Conservation (phyloP, 92 coral and sea anemone species). For the Heteractis magnifica region DNA sequence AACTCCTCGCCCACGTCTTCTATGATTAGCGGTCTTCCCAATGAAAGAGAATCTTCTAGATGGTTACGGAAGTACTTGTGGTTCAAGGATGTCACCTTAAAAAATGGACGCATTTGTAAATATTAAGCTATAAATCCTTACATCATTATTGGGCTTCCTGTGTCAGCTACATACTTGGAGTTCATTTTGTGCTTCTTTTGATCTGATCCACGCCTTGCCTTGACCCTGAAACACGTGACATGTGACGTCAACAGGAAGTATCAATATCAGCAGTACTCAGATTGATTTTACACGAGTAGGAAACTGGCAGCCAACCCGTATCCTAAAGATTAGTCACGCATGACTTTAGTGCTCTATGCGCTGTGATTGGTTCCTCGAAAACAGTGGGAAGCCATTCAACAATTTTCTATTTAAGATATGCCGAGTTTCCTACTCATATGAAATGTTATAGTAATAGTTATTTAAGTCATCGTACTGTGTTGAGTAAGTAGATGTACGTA, state of each 20-base stretch:
- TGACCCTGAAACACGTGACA: slow-evolving; percentile 66
- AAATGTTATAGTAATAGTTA: neutral
- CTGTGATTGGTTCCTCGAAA: neutral
- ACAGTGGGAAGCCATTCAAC: neutral
- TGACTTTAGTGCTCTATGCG: neutral
- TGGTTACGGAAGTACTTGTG: slow-evolving; percentile 97
- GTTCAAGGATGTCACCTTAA: slow-evolving; percentile 83
- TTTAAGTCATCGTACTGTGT: neutral
- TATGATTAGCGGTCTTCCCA: slow-evolving; percentile 94
- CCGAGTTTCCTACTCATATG: neutral
- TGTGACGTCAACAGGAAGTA: neutral
- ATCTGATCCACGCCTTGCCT: slow-evolving; percentile 98
- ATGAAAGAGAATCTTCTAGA: slow-evolving; percentile 85
- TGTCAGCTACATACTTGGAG: slow-evolving; percentile 57
- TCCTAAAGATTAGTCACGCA: no score
- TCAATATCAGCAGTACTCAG: neutral
- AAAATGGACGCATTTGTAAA: neutral
- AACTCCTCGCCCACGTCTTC: slow-evolving; percentile 99
- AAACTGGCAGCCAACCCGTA: neutral
- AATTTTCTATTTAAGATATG: neutral
- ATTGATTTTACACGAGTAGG: neutral
- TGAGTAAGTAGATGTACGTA: neutral
- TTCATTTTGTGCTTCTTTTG: slow-evolving; percentile 84
- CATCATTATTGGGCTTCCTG: neutral
- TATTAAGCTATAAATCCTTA: neutral